These are phyloP conservation scores for Saccostrea cuccullata DNA, from an alignment of 1,140 invertebrate genomes.

Conservation along the genomic window DNA sequence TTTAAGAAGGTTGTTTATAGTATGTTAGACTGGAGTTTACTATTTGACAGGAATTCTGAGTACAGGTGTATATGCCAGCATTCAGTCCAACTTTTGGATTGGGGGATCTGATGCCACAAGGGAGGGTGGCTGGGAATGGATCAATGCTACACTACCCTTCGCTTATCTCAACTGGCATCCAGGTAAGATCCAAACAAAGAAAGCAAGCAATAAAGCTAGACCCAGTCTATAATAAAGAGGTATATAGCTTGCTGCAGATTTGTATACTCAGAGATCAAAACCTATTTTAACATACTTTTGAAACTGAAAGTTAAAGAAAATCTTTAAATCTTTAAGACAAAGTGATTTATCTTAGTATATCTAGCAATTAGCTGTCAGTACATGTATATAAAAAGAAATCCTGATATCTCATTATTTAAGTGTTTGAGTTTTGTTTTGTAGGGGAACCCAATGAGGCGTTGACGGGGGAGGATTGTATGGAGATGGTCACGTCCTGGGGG, in stretches of 20 bases:
- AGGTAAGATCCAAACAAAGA: conserved; percentile 48
- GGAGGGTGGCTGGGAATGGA: conserved; percentile 72
- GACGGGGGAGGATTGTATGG: conserved; percentile 64
- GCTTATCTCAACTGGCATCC: conserved; percentile 68
- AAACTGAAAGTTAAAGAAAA: too few relatives aligned
- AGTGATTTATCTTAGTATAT: too few relatives aligned
- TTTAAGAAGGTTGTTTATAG: too few relatives aligned
- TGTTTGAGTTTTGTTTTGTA: conserved; percentile 28
- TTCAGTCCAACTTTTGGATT: conserved; percentile 67
- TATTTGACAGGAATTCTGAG: conserved; percentile 59
- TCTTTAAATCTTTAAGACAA: too few relatives aligned
- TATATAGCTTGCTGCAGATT: too few relatives aligned
- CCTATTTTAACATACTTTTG: too few relatives aligned
- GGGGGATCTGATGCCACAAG: conserved; percentile 65
- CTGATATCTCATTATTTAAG: not conserved
- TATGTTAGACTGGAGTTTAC: not conserved
- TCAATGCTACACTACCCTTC: conserved; percentile 58
- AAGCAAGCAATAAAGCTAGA: too few relatives aligned
- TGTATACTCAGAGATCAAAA: too few relatives aligned
- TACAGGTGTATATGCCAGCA: conserved; percentile 48
- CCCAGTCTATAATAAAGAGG: too few relatives aligned
- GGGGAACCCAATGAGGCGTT: conserved; percentile 64
- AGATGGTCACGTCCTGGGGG: conserved; percentile 60
- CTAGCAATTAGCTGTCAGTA: too few relatives aligned
- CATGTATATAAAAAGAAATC: too few relatives aligned